These are phyloP conservation scores for Oxytorus armatus DNA, from an alignment of 2,888 invertebrate species.

Conservation along the genomic window DNA sequence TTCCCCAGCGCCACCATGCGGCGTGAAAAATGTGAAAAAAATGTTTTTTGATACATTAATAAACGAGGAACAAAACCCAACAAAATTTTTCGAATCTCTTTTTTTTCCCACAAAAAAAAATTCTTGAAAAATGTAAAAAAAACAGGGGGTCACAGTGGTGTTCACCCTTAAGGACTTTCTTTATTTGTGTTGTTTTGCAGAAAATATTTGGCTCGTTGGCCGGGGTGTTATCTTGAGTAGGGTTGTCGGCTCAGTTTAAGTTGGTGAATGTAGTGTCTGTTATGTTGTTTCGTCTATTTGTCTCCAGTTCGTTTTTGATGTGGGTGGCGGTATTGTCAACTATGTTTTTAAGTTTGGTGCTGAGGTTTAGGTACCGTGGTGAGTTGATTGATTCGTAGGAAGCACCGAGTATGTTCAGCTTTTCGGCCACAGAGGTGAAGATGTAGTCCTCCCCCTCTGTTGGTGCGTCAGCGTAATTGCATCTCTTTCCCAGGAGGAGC, in stretches of 20 bases:
- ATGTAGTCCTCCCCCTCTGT: constrained; percentile 10
- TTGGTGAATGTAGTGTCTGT: not conserved
- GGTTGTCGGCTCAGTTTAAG: not conserved
- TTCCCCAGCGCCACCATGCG: too few species aligned
- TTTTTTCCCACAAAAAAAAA: too few species aligned
- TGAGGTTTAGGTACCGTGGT: constrained; percentile 36
- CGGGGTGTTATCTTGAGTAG: too few species aligned
- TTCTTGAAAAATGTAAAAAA: too few species aligned
- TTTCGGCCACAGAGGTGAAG: not conserved
- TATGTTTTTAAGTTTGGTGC: not conserved
- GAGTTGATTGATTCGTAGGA: constrained; percentile 59
- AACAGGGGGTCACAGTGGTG: too few species aligned
- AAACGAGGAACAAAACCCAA: too few species aligned
- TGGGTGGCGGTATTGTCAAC: not conserved
- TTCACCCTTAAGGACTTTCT: too few species aligned
- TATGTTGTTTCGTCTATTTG: not conserved
- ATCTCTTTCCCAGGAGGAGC: not conserved
- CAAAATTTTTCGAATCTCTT: too few species aligned
- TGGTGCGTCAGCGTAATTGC: not conserved
- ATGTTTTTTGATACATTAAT: too few species aligned
- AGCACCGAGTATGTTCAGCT: constrained; percentile 58
- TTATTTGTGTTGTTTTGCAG: too few species aligned
- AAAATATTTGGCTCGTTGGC: too few species aligned
- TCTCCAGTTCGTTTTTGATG: not conserved
- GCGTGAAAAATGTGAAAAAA: too few species aligned